These are phyloP conservation scores for Lagenorhynchus albirostris DNA, from an alignment of 2,113 vertebrate species.

Conservation along the genomic window DNA sequence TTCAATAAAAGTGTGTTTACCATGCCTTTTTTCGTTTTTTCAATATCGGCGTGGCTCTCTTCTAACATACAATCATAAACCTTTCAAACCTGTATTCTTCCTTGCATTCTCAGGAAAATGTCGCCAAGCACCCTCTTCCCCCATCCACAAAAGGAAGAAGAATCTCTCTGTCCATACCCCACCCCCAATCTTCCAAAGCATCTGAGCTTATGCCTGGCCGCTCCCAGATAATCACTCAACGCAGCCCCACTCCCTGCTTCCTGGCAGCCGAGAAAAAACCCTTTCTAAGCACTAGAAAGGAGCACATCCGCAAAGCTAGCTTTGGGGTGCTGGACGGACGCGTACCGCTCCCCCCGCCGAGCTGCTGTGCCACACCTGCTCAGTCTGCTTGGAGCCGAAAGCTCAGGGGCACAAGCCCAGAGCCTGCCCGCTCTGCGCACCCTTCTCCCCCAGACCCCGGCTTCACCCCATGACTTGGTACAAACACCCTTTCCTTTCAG, in stretches of 20 bases:
- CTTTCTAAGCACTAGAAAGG: constrained; percentile 11
- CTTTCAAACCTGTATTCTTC: constrained; percentile 1
- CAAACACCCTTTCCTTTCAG: neutral
- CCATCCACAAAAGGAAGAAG: constrained; percentile 24
- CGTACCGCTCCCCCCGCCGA: neutral
- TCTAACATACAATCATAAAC: neutral
- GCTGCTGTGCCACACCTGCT: neutral
- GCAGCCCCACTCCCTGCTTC: neutral
- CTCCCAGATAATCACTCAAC: neutral
- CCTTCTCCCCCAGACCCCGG: neutral
- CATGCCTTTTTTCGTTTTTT: neutral
- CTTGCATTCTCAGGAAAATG: neutral
- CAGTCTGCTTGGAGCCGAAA: neutral
- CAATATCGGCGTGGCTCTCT: neutral
- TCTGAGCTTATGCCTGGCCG: neutral
- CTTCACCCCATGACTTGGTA: neutral
- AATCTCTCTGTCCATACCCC: neutral
- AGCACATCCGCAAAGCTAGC: neutral
- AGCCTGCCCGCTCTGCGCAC: neutral
- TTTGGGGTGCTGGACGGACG: neutral
- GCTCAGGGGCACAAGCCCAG: too few relatives aligned
- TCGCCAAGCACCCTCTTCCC: neutral
- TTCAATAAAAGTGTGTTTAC: constrained; percentile 54
- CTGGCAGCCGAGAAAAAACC: constrained; percentile 34
- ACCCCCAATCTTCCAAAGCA: neutral